Percentiles rank a stretch among this genome's conserved stretches.
Evolutionary conservation across 2,113 vertebrate genomes (phyloP).

Genomic region (Hippolais icterina): DNA sequence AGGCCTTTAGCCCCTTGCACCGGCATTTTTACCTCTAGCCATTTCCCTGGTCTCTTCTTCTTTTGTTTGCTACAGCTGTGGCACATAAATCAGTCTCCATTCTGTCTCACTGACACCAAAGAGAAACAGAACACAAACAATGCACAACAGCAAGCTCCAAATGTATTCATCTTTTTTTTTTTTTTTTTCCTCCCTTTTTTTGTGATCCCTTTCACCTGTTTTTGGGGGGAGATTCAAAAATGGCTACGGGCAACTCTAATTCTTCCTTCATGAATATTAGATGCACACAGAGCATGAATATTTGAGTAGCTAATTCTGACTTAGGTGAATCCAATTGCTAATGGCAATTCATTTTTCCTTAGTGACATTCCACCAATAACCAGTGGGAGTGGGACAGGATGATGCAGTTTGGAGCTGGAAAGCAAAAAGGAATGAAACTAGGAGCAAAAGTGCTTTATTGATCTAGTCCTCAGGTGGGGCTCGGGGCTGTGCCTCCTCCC

Average conservation of each 20-base stretch:
- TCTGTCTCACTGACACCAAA: slow-evolving; percentile 57
- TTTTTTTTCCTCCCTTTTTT: background rate
- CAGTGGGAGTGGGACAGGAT: background rate
- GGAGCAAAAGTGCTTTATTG: background rate
- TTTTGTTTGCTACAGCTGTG: slow-evolving; percentile 74
- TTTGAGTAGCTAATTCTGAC: slow-evolving; percentile 61
- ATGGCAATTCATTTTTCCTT: slow-evolving; percentile 65
- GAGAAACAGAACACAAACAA: slow-evolving; percentile 46
- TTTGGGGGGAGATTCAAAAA: slow-evolving; percentile 22
- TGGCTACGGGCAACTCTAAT: slow-evolving; percentile 45
- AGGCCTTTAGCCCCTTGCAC: slow-evolving; percentile 72
- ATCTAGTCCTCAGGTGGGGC: background rate
- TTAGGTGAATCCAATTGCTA: slow-evolving; percentile 60
- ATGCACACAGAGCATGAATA: slow-evolving; percentile 55
- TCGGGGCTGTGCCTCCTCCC: background rate
- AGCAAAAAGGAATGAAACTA: background rate
- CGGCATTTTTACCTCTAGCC: slow-evolving; percentile 68
- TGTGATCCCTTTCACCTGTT: slow-evolving; percentile 3
- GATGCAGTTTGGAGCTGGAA: slow-evolving; percentile 2
- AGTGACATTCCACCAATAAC: slow-evolving; percentile 53
- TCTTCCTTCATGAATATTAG: slow-evolving; percentile 68
- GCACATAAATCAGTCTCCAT: slow-evolving; percentile 68
- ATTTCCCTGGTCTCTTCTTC: slow-evolving; percentile 41
- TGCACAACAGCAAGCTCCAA: slow-evolving; percentile 15
- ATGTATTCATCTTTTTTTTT: slow-evolving; percentile 41